Percentiles rank a stretch among this genome's conserved stretches.
These are phyloP conservation scores for Notocelia uddmanniana DNA, from an alignment of 2,888 invertebrate genomes.

Conservation along the genomic window DNA sequence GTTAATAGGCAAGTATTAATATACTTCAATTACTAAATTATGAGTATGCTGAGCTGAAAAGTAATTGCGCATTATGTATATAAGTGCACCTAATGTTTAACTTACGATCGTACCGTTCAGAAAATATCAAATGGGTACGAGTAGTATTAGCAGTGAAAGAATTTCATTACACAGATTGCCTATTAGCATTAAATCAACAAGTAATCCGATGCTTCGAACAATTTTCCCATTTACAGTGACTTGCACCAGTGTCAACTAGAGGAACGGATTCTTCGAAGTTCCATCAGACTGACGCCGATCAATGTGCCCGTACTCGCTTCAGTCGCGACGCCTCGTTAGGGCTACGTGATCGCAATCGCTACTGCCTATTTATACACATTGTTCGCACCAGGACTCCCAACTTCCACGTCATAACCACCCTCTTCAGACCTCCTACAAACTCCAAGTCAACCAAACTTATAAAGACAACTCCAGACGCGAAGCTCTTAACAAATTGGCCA, in stretches of 20 bases:
- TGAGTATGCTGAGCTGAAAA: no score
- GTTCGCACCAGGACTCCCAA: conserved; percentile 68
- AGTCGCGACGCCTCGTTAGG: conserved; percentile 81
- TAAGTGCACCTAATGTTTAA: no score
- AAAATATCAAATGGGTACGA: no score
- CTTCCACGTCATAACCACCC: conserved; percentile 64
- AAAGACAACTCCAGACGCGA: conserved; percentile 45
- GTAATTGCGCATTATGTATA: no score
- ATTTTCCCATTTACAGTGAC: conserved; percentile 13
- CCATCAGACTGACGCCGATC: conserved; percentile 67
- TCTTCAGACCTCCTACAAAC: conserved; percentile 56
- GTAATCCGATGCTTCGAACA: background rate
- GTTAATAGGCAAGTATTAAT: no score
- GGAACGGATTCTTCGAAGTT: conserved; percentile 56
- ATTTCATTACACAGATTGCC: background rate
- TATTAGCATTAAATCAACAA: background rate
- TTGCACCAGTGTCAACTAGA: conserved; percentile 24
- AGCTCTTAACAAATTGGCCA: conserved; percentile 56
- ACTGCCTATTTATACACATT: conserved; percentile 83
- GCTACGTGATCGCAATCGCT: conserved; percentile 81
- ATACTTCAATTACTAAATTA: no score
- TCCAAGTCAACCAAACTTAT: conserved; percentile 49
- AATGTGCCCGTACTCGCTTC: conserved; percentile 63
- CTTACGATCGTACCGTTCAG: no score
- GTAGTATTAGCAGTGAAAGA: background rate